Percentiles rank a stretch among this genome's conserved stretches.
phyloP scores from a whole-genome alignment of 2,113 vertebrate genomes.

The Machaerirhynchus nigripectus region DNA sequence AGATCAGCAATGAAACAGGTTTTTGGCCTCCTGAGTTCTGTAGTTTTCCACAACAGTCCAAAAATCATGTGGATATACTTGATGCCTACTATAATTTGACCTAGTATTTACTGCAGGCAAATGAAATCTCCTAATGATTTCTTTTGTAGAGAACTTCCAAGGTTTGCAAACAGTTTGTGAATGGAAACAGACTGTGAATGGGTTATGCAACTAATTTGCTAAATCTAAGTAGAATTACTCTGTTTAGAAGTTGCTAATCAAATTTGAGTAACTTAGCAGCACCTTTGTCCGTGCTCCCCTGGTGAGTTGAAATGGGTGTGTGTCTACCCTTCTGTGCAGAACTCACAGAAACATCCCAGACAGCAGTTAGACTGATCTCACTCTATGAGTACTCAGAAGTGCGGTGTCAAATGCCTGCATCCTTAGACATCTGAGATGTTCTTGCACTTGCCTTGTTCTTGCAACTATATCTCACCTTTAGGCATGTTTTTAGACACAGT shows the following conservation, averaged over 20 bases:
- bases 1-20: background rate
- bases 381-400: background rate
- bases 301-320: background rate
- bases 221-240: background rate
- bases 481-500: background rate
- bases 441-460: background rate
- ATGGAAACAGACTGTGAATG: background rate
- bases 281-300: background rate
- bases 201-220: background rate
- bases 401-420: background rate
- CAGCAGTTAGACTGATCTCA: background rate
- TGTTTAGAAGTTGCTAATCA: background rate
- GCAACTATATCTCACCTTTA: background rate
- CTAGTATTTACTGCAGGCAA: background rate
- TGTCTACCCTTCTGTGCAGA: background rate
- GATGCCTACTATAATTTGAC: background rate
- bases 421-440: background rate
- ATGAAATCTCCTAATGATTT: conserved; percentile 11
- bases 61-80: background rate
- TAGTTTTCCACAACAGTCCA: background rate
- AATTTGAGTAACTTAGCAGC: background rate
- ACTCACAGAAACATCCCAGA: background rate
- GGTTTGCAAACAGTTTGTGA: background rate
- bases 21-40: background rate
- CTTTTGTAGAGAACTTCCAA: background rate